Conservation (phyloP, 2,888 invertebrate genomes). For the Epirrhoe alternata region DNA sequence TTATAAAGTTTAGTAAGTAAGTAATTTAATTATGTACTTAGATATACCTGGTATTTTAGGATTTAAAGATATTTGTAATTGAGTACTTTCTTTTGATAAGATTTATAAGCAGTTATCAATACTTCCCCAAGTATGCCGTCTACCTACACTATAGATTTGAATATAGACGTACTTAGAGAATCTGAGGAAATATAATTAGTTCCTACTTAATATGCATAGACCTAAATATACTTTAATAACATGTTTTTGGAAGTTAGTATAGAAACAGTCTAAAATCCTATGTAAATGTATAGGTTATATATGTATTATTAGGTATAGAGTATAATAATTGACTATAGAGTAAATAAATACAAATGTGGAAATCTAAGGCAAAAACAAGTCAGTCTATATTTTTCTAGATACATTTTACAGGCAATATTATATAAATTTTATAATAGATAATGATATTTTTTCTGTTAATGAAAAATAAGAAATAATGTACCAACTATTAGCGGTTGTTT, state of each 20-base stretch:
- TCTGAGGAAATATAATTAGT: slow-evolving; percentile 5
- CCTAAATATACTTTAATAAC: slow-evolving; percentile 18
- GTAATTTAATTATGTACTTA: not conserved
- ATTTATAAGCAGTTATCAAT: slow-evolving; percentile 12
- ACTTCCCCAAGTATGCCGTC: slow-evolving; percentile 6
- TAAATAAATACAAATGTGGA: slow-evolving; percentile 37
- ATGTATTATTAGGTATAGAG: slow-evolving; percentile 14
- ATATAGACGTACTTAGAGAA: slow-evolving; percentile 10
- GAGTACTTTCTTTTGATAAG: not conserved
- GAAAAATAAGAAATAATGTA: not conserved
- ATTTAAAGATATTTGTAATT: not conserved
- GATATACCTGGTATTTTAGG: not conserved
- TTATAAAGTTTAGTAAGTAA: not conserved
- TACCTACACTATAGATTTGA: slow-evolving; percentile 2
- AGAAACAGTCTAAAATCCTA: slow-evolving; percentile 37
- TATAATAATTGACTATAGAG: slow-evolving; percentile 47
- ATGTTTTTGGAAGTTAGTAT: slow-evolving; percentile 34
- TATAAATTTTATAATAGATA: not conserved
- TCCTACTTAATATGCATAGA: slow-evolving; percentile 2
- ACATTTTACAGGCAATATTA: slow-evolving; percentile 14
- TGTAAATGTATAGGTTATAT: slow-evolving; percentile 24
- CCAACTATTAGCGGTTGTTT: not conserved
- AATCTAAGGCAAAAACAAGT: slow-evolving; percentile 57
- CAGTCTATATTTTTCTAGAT: slow-evolving; percentile 57
- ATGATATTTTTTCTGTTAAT: not conserved